Evolutionary conservation across 2,888 invertebrate species (phyloP), one percentile per base, ranked within the genome.

Genomic region (Hirudinaria manillensis): DNA sequence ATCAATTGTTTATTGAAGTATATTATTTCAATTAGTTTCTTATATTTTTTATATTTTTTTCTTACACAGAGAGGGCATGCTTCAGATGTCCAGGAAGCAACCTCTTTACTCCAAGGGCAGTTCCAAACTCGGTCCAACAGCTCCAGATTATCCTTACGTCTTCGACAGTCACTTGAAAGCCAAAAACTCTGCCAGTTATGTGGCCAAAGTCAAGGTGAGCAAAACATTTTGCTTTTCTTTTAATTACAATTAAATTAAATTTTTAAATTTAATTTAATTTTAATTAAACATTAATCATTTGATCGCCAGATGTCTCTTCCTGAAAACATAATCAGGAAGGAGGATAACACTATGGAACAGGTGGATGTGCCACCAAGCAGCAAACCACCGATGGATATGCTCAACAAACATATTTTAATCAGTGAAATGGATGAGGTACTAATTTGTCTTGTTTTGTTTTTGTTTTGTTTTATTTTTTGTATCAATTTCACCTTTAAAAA

Each of bases 271-370:
- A 24, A 61, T 27, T 24, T 10, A 4, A 61, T 21, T 27, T 61
- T 61, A 10, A 6, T 19, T 53, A 53, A 53, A 53, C 53, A 53
- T 16, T 16, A 53, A 29, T 61, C 29, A 29, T 61, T 61, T 16
- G 6, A 61, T 13, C 75, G 80, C 16, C 77, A 87, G 85, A 88
- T 94, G 78, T 86, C 90, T 65, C 85, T 96, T 6, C 95, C 97
- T 0, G 91, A 91, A 77, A 91, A 90, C 79, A 91, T 93, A 0
- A 86, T 89, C 21, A 89, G 92, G 76, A 89, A 89, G 70, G 90
- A 92, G 80, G 89, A 87, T 45, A 89, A 90, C 77, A 89, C 90
- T 78, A 93, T 90, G 83, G 95, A 96, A 84, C 93, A 95, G 86
- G 91, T 98, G 0, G 89, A 89, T 74, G 83, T 86, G 19, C 86